A percentile compares a stretch with the other conserved stretches of the same genome.
These are phyloP conservation scores for Sipha flava DNA, from an alignment of 1,140 invertebrate genomes.

Conservation along the genomic window DNA sequence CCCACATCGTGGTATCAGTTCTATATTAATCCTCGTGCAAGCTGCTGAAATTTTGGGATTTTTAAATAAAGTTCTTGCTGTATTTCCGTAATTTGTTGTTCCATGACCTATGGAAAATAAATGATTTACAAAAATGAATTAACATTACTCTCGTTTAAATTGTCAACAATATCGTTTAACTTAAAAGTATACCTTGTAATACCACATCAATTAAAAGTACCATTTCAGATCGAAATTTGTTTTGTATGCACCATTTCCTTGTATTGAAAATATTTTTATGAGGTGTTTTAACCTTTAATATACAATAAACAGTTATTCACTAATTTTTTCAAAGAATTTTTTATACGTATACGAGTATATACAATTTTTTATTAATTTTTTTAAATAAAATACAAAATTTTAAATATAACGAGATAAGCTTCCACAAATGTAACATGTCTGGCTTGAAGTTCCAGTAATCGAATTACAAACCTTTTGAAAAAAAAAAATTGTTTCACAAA, in stretches of 20 bases:
- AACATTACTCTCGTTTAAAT: too few relatives aligned
- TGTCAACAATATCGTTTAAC: too few relatives aligned
- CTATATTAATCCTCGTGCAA: not conserved
- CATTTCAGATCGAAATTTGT: not conserved
- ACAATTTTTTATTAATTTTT: not conserved
- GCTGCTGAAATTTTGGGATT: not conserved
- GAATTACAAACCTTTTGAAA: not conserved
- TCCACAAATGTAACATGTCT: not conserved
- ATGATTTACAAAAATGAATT: not conserved
- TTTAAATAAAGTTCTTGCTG: not conserved
- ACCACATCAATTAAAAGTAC: not conserved
- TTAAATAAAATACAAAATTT: not conserved
- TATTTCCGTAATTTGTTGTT: not conserved
- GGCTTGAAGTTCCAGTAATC: not conserved
- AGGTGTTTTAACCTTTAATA: not conserved
- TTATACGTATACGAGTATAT: not conserved
- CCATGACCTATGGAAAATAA: not conserved
- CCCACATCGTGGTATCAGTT: not conserved
- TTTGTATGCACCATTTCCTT: not conserved
- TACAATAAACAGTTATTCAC: not conserved
- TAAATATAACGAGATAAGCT: not conserved
- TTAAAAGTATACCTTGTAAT: not conserved
- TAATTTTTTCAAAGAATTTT: not conserved
- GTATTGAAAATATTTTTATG: not conserved
- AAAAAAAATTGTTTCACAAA: too few relatives aligned